Evolutionary conservation across 1,140 invertebrate genomes (phyloP), one percentile per base, ranked within the genome.

Genomic region (Pseudomyrmex concolor): DNA sequence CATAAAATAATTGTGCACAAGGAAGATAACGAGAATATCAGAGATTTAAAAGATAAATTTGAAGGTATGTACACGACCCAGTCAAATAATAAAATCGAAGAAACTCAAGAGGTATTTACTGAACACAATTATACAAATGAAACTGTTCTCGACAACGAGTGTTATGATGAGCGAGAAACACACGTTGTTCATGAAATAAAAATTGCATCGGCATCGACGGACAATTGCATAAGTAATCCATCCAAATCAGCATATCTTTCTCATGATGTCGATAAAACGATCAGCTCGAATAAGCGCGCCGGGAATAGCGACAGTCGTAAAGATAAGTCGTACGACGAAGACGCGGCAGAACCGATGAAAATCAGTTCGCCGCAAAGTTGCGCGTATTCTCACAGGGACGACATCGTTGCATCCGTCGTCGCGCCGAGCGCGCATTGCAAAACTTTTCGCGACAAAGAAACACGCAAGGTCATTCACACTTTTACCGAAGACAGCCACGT

Each of bases 381-480:
- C 80, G 25, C 45, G 66, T 55, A 54, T 15, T 34, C 59, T 63
- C 76, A 70, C 3, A 66, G 66, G 76, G 43, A 80, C 55, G 45
- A 80, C 59, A 45, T 71, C 76, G 9, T 71, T 59, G 66, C 48
- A 48, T 59, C 51, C 64, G 22, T 50, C 50, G 12, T 34, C 55
- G 19, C 43, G 67, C 66, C 54, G 48, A 19, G 9, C 74, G 34
- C 63, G 55, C 67, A 48, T 72, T 68, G 43, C 15, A 45, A 17
- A 9, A 13, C 1, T 10, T 9, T 62, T 15, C 25, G 22, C 10
- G 19, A 48, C 9, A 55, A 86, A 63, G 55, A 48, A 3, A 15
- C 81, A 84, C 68, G 85, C 48, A 86, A 87, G 83, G 57, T 84
- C 10, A 62, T 54, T 55, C 85, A 87, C 77, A 19, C 63, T 51